Base-by-base conservation (phyloP, 2,888 invertebrate genomes). In the Zaprionus obscuricornis region DNA sequence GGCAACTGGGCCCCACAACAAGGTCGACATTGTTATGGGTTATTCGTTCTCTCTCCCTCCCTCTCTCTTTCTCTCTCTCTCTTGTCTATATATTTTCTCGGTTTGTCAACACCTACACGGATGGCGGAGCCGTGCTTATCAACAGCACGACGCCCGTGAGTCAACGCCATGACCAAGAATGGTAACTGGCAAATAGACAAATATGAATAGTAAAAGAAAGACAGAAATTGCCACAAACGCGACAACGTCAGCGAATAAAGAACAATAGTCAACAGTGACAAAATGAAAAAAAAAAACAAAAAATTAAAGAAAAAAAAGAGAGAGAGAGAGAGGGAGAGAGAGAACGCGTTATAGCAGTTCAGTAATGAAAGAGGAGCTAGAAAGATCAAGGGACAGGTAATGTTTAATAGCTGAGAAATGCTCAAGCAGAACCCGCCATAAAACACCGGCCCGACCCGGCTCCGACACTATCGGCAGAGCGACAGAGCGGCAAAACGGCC, bases 101-200 rank as follows among this genome's bases (percentile, higher is more conserved):
- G 37, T 42, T 33, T 57, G 52, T 57, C 72, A 57, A 68, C 75
- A 66, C 72, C 72, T 73, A 69, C 74, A 58, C 73, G 60, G 34
- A 31, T 60, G 54, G 68, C 26, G 67, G 65, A 58, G 27, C 40
- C 14, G 49, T 63, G 79, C 74, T 75, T 82, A 78, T 78, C 83
- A 83, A 74, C 68, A 31, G 46, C 57, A 56, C 56, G 46, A 70
- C 66, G 71, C 64, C 83, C 62, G 56, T 79, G 78, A 79, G 68
- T 79, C 78, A 78, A 67, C 74, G 62, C n/a, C 74, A 83, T 79
- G 78, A 71, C 78, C 78, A 83, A 79, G 76, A 78, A 83, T 66
- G 83, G 83, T 79, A 78, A 79, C 68, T 60, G 50, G 40, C 42
- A 56, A 63, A 67, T 67, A 67, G 73, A 59, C 70, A 50, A 51